These are phyloP conservation scores for Panzeria rudis DNA, from an alignment of 2,888 invertebrate genomes.

Conservation along the genomic window DNA sequence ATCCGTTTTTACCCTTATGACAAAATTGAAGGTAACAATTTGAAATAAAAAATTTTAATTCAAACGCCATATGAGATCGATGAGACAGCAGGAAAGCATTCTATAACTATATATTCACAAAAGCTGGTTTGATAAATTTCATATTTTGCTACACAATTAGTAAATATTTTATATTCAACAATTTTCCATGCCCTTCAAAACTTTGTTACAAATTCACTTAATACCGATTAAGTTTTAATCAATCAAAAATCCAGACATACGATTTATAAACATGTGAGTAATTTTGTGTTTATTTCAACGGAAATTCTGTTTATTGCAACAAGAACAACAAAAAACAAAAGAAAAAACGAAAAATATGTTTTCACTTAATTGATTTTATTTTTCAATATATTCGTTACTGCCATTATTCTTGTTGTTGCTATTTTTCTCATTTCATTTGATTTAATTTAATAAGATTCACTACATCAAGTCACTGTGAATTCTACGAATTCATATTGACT, in stretches of 20 bases:
- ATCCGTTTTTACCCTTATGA: too few species aligned
- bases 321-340: neutral
- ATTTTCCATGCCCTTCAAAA: neutral
- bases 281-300: slow-evolving; percentile 31
- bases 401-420: slow-evolving; percentile 8
- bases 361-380: slow-evolving; percentile 59
- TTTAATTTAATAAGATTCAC: slow-evolving; percentile 60
- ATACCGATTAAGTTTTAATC: slow-evolving; percentile 22
- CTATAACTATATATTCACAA: neutral
- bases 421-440: slow-evolving; percentile 41
- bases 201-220: slow-evolving; percentile 6
- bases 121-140: neutral
- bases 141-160: neutral
- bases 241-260: slow-evolving; percentile 35
- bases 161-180: neutral
- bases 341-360: slow-evolving; percentile 43
- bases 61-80: too few species aligned
- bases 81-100: too few species aligned
- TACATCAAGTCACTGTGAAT: slow-evolving; percentile 57
- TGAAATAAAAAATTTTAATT: too few species aligned
- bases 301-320: slow-evolving; percentile 49
- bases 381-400: slow-evolving; percentile 17
- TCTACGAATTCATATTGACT: slow-evolving; percentile 62
- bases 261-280: neutral
- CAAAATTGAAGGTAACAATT: too few species aligned